Evolutionary conservation across 1,140 invertebrate species (phyloP).

Genomic region (Cherax quadricarinatus): DNA sequence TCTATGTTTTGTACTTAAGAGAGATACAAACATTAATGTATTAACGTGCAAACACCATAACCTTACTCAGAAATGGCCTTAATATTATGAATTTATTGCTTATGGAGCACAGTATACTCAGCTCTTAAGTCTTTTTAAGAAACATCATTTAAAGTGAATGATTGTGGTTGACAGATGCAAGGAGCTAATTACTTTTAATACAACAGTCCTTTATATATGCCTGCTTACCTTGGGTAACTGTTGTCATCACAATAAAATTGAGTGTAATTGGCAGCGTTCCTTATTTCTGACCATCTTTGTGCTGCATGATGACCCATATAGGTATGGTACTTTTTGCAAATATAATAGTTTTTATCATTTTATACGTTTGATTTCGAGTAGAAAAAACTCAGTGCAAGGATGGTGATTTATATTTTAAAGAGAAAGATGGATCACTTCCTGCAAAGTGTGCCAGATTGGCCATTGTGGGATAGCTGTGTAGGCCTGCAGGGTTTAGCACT

Average conservation of each 20-base stretch:
- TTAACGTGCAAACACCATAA: background rate
- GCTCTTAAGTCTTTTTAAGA: background rate
- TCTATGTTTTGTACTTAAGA: conserved; percentile 8
- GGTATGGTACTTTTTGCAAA: too few species aligned
- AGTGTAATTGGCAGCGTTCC: background rate
- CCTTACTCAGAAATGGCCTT: background rate
- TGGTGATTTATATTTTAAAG: too few species aligned
- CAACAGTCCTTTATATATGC: background rate
- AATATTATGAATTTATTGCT: background rate
- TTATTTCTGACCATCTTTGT: background rate
- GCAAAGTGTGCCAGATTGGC: too few species aligned
- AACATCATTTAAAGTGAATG: background rate
- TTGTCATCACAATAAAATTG: background rate
- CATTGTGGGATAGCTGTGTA: too few species aligned
- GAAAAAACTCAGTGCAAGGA: too few species aligned
- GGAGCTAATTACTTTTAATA: background rate
- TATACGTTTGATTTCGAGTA: too few species aligned
- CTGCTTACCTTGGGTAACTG: background rate
- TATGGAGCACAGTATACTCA: background rate
- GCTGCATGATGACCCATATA: too few species aligned
- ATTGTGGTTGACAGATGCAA: background rate
- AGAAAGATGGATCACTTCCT: too few species aligned
- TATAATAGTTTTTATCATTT: too few species aligned
- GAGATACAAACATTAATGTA: background rate
- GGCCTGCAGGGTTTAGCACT: too few species aligned